Evolutionary conservation across 2,113 vertebrate genomes (phyloP), one percentile per base, ranked within the genome.

Genomic region (Cololabis saira): DNA sequence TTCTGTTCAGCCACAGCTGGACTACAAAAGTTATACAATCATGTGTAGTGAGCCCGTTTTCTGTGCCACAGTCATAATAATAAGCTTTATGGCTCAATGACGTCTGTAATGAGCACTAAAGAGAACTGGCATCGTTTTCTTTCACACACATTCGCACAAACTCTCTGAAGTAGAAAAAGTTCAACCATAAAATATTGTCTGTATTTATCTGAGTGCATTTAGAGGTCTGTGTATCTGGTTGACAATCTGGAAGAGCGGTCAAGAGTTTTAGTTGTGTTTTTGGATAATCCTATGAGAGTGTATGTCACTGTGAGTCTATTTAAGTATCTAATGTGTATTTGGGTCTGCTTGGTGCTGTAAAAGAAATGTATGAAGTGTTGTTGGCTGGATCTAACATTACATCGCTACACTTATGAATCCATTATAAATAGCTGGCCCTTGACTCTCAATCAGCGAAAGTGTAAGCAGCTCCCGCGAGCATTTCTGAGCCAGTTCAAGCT

Each of bases 41-140:
- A 79, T 80, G 80, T 85, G 75, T 51, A 60, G 71, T 56, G 71
- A 82, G 79, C 78, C 84, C 82, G 84, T 75, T 84, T 83, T 86
- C 75, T 76, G 70, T 57, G 77, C 79, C 79, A 78, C 71, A 50
- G 79, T 87, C 83, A 81, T 84, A 81, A 86, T 87, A 87, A 86
- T 81, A 85, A 85, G 70, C 78, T 80, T 81, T 82, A 89, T 82
- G 81, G 83, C 86, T 89, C 73, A 82, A 71, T 76, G 85, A 80
- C 50, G 68, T 74, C 81, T 81, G 75, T 89, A 89, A 89, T 87
- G 83, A 90, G 79, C 71, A 75, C 83, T 74, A 73, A 86, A 78
- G 74, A 88, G 86, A 78, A 77, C 73, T 86, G 84, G 80, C 80
- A 58, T 79, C 51, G 12, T 53, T 21, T 51, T 73, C 61, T 56